Conservation (phyloP, 92 coral and sea anemone species). For the Actinostola sp. region DNA sequence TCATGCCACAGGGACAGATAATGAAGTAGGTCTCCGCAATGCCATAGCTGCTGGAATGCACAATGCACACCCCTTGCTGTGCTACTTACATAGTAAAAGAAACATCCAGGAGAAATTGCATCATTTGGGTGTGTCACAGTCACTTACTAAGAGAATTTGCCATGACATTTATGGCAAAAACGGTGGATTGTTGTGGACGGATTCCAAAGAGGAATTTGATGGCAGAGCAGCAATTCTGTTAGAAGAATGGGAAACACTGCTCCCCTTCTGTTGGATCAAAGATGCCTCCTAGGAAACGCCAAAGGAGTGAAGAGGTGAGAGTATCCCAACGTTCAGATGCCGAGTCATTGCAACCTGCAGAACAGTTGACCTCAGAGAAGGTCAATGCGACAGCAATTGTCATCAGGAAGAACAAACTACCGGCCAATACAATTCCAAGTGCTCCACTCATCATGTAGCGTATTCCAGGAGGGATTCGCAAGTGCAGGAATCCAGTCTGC, state of each 20-base stretch:
- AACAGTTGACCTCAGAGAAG: too few relatives aligned
- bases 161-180: slow-evolving; percentile 37
- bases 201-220: slow-evolving; percentile 23
- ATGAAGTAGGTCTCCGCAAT: slow-evolving; percentile 43
- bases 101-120: slow-evolving; percentile 37
- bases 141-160: slow-evolving; percentile 17
- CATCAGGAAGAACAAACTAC: too few relatives aligned
- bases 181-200: slow-evolving; percentile 32
- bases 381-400: too few relatives aligned
- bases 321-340: too few relatives aligned
- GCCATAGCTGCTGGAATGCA: slow-evolving; percentile 59
- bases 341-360: too few relatives aligned
- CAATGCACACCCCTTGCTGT: slow-evolving; percentile 37
- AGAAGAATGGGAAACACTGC: slow-evolving; percentile 41
- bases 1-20: slow-evolving; percentile 56
- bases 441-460: too few relatives aligned
- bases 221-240: slow-evolving; percentile 18
- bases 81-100: slow-evolving; percentile 57
- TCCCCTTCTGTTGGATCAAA: too few relatives aligned
- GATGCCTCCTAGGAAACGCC: too few relatives aligned
- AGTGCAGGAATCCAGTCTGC: neutral
- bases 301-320: too few relatives aligned
- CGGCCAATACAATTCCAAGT: too few relatives aligned
- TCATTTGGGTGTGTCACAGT: slow-evolving; percentile 36
- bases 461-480: too few relatives aligned